Evolutionary conservation across 2,888 invertebrate genomes (phyloP), one percentile per base, ranked within the genome.

Genomic region (Conistra vaccinii): DNA sequence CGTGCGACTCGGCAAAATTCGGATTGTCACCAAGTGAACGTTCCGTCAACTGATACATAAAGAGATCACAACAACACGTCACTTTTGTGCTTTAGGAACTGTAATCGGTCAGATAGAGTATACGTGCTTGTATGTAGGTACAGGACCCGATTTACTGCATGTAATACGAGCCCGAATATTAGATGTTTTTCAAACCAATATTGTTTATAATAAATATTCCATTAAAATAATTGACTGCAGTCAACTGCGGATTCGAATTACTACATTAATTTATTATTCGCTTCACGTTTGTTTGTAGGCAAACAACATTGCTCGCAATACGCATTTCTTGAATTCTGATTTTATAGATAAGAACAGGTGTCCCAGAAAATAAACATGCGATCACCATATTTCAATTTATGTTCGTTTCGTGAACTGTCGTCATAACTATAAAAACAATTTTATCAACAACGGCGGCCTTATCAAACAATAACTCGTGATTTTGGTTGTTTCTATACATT

Each of bases 401-500:
- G 45, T 66, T 53, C 12, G 58, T 83, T 81, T 87, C 78, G 73
- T 81, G 70, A 77, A 78, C 69, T 72, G 73, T 77, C 74, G 73
- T 73, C 76, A 83, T 81, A 75, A 82, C 73, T 84, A 86, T 83
- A 81, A 87, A 76, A 85, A 85, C 73, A 84, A 71, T 76, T 76
- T 89, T 88, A 90, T 89, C 89, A 78, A 72, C 45, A 60, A 79
- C 60, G 62, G 72, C 85, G 80, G 85, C 80, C 82, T 91, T 93
- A 94, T 94, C 93, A 91, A 89, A 88, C 93, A 91, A 90, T 90
- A 90, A 90, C 90, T 78, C 57, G 55, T 87, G 89, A 89, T 88
- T 76, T 88, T 76, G 75, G 80, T 83, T 84, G 81, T 66, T 76
- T 73, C 73, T 83, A 84, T 80, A 73, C 81, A 71, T 90, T 90